Evolutionary conservation across 1,140 invertebrate species (phyloP), one percentile per base, ranked within the genome.

Genomic region (Eurosta solidaginis): DNA sequence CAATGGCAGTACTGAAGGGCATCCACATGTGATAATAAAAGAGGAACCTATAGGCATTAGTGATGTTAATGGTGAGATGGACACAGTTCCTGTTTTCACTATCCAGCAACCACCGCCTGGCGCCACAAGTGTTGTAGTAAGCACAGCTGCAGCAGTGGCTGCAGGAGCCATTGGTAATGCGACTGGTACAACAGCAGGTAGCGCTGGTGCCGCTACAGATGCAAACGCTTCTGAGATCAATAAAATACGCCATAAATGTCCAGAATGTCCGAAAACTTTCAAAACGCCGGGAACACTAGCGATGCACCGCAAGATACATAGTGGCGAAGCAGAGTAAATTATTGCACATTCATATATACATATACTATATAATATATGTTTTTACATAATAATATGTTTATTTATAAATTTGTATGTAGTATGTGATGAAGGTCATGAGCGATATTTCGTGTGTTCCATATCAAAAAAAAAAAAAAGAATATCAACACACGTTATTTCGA

Each of bases 301-400:
- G 47, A 86, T 87, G 85, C 85, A 87, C 80, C 83, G 83, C 73
- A 87, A 87, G 79, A 82, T 87, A 42, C 85, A 87, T 79, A 87
- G 84, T 50, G 88, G 87, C 74, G 88, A 89, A 84, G 84, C 85
- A 86, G 85, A 87, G 85, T 87, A 86, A 85, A 84, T 83, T 78
- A 81, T 78, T 79, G 40, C 44, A 45, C 27, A 47, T 74, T 74
- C 25, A 78, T 75, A 52, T 78, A 74, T 59, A 74, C 33, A 17
- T 50, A 74, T 74, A 42, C 12, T 78, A 54, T 76, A 47, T 74
- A n/a, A 22, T 33, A 42, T 73, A 42, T 7, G 68, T 50, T 22
- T 73, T 76, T 63, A 44, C 44, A 17, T 36, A 25, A 49, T 74
- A 74, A 4, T 77, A 14, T 59, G 33, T 63, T 73, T 78, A 17